These are phyloP conservation scores for Borostomias antarcticus DNA, from an alignment of 2,797 vertebrate genomes.

Conservation along the genomic window DNA sequence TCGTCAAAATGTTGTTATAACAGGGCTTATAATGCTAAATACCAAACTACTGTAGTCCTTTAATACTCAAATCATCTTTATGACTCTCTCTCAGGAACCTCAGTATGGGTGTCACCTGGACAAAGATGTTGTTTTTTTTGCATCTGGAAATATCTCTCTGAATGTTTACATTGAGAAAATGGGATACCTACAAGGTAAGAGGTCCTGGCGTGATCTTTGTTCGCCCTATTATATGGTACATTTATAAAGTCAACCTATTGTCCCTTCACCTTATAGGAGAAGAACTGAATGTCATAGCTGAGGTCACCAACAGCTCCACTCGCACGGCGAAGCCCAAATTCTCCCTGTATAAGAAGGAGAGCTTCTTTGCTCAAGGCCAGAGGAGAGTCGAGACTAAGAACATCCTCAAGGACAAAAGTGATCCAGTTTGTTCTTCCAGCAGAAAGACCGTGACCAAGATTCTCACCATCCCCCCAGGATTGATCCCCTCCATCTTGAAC, in stretches of 20 bases:
- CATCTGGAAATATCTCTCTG: conserved; percentile 67
- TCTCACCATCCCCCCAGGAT: conserved; percentile 53
- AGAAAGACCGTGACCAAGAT: conserved; percentile 45
- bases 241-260: background rate
- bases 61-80: background rate
- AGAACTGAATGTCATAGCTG: conserved; percentile 53
- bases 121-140: conserved; percentile 64
- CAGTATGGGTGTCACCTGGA: conserved; percentile 50
- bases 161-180: conserved; percentile 69
- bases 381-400: conserved; percentile 50
- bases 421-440: conserved; percentile 46
- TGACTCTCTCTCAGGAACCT: conserved; percentile 54
- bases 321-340: conserved; percentile 57
- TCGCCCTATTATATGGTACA: too few species aligned
- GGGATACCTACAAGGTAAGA: too few species aligned
- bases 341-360: conserved; percentile 70
- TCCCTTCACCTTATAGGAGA: conserved; percentile 48
- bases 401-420: conserved; percentile 53
- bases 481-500: conserved; percentile 67
- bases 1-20: too few species aligned
- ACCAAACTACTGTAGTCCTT: background rate
- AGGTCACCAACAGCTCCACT: conserved; percentile 59
- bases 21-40: too few species aligned
- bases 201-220: too few species aligned
- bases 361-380: conserved; percentile 60